Evolutionary conservation across 2,797 vertebrate genomes (phyloP), one percentile per base, ranked within the genome.

Genomic region (Sparus aurata): DNA sequence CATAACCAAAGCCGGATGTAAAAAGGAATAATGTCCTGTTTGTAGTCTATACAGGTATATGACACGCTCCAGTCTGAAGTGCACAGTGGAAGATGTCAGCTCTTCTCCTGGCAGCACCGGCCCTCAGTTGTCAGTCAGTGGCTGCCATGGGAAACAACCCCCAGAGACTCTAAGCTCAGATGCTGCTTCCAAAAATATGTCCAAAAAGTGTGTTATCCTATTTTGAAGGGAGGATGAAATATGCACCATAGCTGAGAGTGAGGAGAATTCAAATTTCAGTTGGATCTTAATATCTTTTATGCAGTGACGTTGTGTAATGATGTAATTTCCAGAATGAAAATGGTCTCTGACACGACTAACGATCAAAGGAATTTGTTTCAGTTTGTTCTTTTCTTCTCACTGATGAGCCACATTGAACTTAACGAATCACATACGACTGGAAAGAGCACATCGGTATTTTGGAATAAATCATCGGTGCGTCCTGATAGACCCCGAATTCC

Each of bases 311-410:
- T 41, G 22, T 16, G 8, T 46, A 68, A 53, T 60, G 52, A 68
- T 41, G 13, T 27, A 63, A 53, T 68, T 57, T 60, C 57, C 15
- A 22, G 25, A 49, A 3, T 62, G 2, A 49, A 74, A 80, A 72
- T 15, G 27, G 22, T 23, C 46, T 57, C 25, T 53, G 73, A 59
- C 43, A 55, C n/a, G n/a, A 43, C 7, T 23, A 0, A 25, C 53
- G 23, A 73, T 60, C 49, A 74, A 63, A 50, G 2, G 4, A n/a
- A 45, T 57, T 10, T 17, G 41, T 67, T 66, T 52, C 45, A 57
- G 22, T 68, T 23, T 27, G 7, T 71, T 75, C 20, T 68, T 73
- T 57, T 68, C 46, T 66, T 72, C n/a, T 62, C 22, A 43, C 3
- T 41, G 43, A 63, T 53, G 34, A 68, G 23, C 41, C 25, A 52